phyloP scores from a whole-genome alignment of 1,140 invertebrate species.

The Stratiolaelaps scimitus region DNA sequence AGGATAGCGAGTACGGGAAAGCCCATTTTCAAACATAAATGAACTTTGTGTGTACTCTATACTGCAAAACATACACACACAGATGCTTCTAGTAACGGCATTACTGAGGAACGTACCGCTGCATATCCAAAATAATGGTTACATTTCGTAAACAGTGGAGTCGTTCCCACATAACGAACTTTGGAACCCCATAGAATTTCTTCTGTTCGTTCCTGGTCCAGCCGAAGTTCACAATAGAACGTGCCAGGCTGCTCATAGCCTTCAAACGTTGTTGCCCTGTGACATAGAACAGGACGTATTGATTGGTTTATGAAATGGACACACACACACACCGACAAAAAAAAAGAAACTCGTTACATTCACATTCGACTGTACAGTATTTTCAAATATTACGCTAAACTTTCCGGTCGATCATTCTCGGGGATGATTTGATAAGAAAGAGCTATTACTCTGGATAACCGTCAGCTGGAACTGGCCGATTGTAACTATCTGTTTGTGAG shows the following conservation, averaged over 20 bases:
- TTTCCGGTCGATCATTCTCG: background rate
- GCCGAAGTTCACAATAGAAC: background rate
- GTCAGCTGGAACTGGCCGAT: no score
- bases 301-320: no score
- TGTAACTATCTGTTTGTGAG: no score
- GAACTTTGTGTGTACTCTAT: background rate
- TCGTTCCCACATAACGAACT: background rate
- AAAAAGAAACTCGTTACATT: background rate
- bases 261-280: background rate
- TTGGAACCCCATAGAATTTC: background rate
- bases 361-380: background rate
- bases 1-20: background rate
- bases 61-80: background rate
- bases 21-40: background rate
- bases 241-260: conserved; percentile 6
- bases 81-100: background rate
- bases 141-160: background rate
- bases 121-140: conserved; percentile 15
- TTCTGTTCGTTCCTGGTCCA: background rate
- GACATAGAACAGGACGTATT: no score
- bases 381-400: background rate
- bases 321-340: background rate
- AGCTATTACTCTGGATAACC: background rate
- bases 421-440: background rate
- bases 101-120: background rate